Base-by-base conservation (phyloP, 2,113 vertebrate species). In the Cyanocitta stelleri region DNA sequence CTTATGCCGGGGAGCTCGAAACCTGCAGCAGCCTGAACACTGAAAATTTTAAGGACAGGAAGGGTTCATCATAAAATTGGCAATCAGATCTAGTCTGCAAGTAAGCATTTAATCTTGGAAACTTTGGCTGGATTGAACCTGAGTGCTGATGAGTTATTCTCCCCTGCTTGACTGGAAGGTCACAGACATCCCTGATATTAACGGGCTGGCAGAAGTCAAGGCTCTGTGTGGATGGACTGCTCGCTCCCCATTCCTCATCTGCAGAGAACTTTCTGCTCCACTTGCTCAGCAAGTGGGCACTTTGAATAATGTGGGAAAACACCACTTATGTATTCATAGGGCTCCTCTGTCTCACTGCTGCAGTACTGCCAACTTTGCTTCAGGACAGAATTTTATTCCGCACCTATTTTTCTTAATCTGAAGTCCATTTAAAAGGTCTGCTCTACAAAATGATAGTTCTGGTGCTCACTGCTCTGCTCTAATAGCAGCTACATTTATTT, bases 251-350 rank as follows among this genome's bases (percentile, higher is more conserved):
- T 92, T 62, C 91, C 92, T 94, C 95, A 97, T 93, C 72, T 52
- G 72, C 64, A 0, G 13, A 88, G 83, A 90, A 93, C 90, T 96
- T 92, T 94, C 85, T 95, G 96, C 93, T 95, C 83, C 85, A 78
- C 76, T 96, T 93, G 56, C 72, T 96, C 83, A 89, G 93, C 92
- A 94, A 93, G 92, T 68, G 52, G 85, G 44, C 48, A 52, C 85
- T 94, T 82, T 80, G 72, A 96, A 92, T 90, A 88, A 95, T 88
- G 95, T 94, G 93, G 88, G 90, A 94, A 96, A 94, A 91, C 3
- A 14, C 48, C 75, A 91, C 85, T 94, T 95, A 81, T 22, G 90
- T 90, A 88, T 88, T 97, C 93, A 88, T 12, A 80, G 72, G 85
- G 78, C 19, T 91, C 43, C 52, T 87, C 90, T 8, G 0, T 48